Percentiles rank a stretch among this genome's conserved stretches.
These are phyloP conservation scores for Clitarchus hookeri DNA, from an alignment of 2,888 invertebrate genomes.

Conservation along the genomic window DNA sequence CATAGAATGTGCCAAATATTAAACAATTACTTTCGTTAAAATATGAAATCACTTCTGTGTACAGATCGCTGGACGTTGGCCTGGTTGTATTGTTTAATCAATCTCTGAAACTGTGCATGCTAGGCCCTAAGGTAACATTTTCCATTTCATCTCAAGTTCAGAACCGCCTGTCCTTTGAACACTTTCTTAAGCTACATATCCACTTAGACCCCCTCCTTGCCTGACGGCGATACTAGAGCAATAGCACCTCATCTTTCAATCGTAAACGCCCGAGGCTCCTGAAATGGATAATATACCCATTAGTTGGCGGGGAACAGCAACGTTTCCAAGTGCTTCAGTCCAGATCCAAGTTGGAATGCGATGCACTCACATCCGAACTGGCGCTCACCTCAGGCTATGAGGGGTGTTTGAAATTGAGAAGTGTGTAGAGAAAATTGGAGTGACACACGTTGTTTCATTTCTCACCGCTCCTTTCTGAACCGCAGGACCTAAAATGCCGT, in stretches of 20 bases:
- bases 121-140: slow-evolving; percentile 34
- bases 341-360: too few species aligned
- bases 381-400: not conserved
- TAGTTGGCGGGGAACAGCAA: not conserved
- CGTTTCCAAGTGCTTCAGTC: not conserved
- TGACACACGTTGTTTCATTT: not conserved
- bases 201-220: not conserved
- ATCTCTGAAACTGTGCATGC: not conserved
- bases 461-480: not conserved
- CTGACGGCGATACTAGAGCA: not conserved
- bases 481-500: too few species aligned
- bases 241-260: not conserved
- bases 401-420: not conserved
- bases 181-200: not conserved
- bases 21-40: too few species aligned
- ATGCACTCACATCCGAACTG: not conserved
- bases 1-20: too few species aligned
- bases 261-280: not conserved
- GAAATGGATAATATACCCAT: not conserved
- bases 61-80: too few species aligned
- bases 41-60: too few species aligned
- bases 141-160: slow-evolving; percentile 34
- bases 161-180: not conserved
- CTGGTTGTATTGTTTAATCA: too few species aligned
- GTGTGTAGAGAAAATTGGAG: not conserved